Conservation (phyloP, 2,113 vertebrate genomes). For the Tetraodon nigroviridis region DNA sequence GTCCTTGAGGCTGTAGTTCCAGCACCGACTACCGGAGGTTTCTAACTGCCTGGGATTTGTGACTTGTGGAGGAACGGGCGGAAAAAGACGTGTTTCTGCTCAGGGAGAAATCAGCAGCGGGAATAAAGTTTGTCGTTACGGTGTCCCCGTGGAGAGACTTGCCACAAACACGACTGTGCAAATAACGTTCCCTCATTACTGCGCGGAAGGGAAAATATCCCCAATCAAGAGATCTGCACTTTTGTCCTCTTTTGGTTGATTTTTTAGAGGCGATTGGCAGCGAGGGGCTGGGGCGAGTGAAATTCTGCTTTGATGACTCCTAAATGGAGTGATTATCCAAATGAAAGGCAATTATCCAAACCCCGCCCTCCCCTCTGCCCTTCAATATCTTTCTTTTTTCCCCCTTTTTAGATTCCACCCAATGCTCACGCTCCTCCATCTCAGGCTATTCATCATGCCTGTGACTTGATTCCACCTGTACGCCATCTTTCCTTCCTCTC, state of each 20-base stretch:
- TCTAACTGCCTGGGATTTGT: too few relatives aligned
- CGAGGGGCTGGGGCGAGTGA: conserved; percentile 50
- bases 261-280: conserved; percentile 61
- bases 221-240: background rate
- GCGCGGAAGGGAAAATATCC: too few relatives aligned
- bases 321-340: conserved; percentile 68
- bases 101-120: too few relatives aligned
- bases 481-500: conserved; percentile 19
- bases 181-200: conserved; percentile 25
- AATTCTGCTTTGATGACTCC: conserved; percentile 65
- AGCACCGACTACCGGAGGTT: too few relatives aligned
- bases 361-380: conserved; percentile 41
- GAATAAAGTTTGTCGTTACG: too few relatives aligned
- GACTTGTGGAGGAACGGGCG: too few relatives aligned
- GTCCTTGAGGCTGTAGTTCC: conserved; percentile 8
- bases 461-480: conserved; percentile 51
- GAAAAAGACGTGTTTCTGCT: too few relatives aligned
- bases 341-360: conserved; percentile 66
- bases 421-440: conserved; percentile 20
- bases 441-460: conserved; percentile 45
- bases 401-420: conserved; percentile 15
- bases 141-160: too few relatives aligned
- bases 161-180: too few relatives aligned
- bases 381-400: conserved; percentile 33
- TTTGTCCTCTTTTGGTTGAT: conserved; percentile 40